Evolutionary conservation across 2,113 vertebrate species (phyloP), one percentile per base, ranked within the genome.

Genomic region (Eleginops maclovinus): DNA sequence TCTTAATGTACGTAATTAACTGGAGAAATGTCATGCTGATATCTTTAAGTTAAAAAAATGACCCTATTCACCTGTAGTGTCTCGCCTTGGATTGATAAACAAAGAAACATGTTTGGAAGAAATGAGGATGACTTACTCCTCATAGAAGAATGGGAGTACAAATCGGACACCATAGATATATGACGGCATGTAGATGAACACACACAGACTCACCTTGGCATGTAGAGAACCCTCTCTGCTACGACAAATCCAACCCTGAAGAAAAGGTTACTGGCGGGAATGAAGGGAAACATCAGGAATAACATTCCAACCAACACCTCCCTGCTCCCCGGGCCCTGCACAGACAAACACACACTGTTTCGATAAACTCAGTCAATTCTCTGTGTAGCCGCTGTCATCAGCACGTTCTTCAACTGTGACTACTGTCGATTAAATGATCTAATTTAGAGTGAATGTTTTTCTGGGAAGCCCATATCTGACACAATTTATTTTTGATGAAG

Each of bases 171-270:
- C 11, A 31, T 19, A 16, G 9, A 66, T 2, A n/a, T 49, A 70
- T 28, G 11, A 31, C 3, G 36, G 22, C 22, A n/a, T 55, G 10
- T 13, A 16, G 11, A 56, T 26, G 6, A 22, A 22, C 51, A 67
- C 17, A 49, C 10, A 22, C 19, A 7, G 2, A 64, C 85, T 85
- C 59, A 99, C 98, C 98, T 99, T 41, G 98, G 98, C 97, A 99
- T 99, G 94, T 99, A 99, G 86, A 99, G 97, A 76, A 99, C 96
- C 88, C 98, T 95, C 89, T 99, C 98, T 1, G 98, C 98, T 92
- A 99, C 97, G 77, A 99, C 98, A 90, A 99, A 99, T 74, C 98
- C 98, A 93, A 99, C 98, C 83, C 96, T 96, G 95, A 99, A 99
- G 96, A 99, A 99, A 69, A 99, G 96, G 91, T 99, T 99, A 93